phyloP scores from a whole-genome alignment of 2,113 vertebrate species.

The Pachypanchax playfairii region DNA sequence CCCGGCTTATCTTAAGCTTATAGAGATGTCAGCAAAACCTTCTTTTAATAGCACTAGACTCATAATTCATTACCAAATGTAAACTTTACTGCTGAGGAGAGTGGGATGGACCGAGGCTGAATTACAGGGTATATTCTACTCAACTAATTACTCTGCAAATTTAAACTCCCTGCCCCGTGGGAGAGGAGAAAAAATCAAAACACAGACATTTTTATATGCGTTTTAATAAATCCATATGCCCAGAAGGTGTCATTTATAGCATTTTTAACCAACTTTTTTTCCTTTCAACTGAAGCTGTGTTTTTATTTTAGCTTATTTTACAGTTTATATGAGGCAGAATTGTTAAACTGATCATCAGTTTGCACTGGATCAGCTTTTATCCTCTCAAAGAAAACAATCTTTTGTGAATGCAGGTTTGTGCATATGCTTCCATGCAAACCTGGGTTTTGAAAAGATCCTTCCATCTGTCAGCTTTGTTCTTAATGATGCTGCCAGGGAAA shows the following conservation, averaged over 20 bases:
- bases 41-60: conserved; percentile 69
- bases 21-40: conserved; percentile 73
- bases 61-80: conserved; percentile 78
- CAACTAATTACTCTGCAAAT: conserved; percentile 76
- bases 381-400: no score
- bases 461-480: conserved; percentile 25
- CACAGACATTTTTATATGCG: conserved; percentile 35
- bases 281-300: not conserved
- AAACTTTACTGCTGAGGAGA: conserved; percentile 68
- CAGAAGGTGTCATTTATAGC: conserved; percentile 32
- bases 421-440: not conserved
- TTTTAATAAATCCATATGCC: conserved; percentile 49
- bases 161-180: conserved; percentile 35
- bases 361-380: not conserved
- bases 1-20: conserved; percentile 73
- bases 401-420: no score
- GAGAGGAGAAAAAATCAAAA: conserved; percentile 38
- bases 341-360: no score
- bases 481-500: conserved; percentile 22
- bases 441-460: conserved; percentile 18
- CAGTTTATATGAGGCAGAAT: not conserved
- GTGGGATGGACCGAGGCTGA: conserved; percentile 51
- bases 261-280: conserved; percentile 30
- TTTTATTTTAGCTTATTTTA: conserved; percentile 6
- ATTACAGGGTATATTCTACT: conserved; percentile 69